Evolutionary conservation across 2,797 vertebrate genomes (phyloP).

Genomic region (Adelosebastes latens): DNA sequence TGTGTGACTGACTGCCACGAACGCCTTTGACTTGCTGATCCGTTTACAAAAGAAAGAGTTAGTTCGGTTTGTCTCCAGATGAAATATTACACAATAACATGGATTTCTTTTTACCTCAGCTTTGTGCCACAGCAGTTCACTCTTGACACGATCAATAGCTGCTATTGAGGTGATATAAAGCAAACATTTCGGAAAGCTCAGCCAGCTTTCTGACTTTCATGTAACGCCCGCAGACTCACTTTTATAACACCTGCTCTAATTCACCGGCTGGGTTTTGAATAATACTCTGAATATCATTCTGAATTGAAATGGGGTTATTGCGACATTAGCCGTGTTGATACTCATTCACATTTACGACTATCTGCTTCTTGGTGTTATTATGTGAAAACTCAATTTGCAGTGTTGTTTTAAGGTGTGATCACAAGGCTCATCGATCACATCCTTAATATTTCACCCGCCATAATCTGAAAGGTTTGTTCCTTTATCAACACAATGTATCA

Average conservation of each 20-base stretch:
- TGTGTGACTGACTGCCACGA: conserved; percentile 6
- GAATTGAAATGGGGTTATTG: conserved; percentile 21
- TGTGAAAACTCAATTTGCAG: conserved; percentile 49
- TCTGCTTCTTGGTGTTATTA: conserved; percentile 28
- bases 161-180: conserved; percentile 57
- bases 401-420: conserved; percentile 56
- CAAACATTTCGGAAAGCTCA: conserved; percentile 37
- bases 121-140: conserved; percentile 39
- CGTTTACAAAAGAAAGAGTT: conserved; percentile 3
- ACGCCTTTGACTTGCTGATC: conserved; percentile 14
- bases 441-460: conserved; percentile 33
- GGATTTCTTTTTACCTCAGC: conserved; percentile 45
- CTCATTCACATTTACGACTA: conserved; percentile 47
- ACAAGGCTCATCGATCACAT: conserved; percentile 60
- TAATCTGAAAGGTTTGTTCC: conserved; percentile 29
- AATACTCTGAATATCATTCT: conserved; percentile 6
- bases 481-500: conserved; percentile 16
- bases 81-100: conserved; percentile 51
- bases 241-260: conserved; percentile 18
- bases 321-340: conserved; percentile 32
- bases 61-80: conserved; percentile 13
- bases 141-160: conserved; percentile 51
- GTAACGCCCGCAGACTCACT: conserved; percentile 29
- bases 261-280: conserved; percentile 30
- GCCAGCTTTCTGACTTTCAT: conserved; percentile 26